A percentile compares a stretch with the other conserved stretches of the same genome.
These are phyloP conservation scores for Gymnoscopelus braueri DNA, from an alignment of 2,797 vertebrate species.

Conservation along the genomic window DNA sequence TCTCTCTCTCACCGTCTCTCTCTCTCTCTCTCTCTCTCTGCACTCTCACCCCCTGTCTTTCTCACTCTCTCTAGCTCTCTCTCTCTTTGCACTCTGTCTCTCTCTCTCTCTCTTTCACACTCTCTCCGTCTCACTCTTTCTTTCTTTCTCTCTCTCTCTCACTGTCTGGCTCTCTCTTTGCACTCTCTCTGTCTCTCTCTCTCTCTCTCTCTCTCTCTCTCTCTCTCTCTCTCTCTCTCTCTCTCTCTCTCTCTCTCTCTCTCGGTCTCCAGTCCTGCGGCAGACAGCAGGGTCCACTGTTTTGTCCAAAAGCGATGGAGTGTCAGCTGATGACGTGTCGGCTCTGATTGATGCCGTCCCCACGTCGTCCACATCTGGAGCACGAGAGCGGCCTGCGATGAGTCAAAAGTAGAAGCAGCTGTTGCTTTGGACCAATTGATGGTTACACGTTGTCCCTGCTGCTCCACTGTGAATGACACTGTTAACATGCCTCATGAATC, in stretches of 20 bases:
- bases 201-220: slow-evolving; percentile 2
- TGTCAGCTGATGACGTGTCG: slow-evolving; percentile 22
- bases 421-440: slow-evolving; percentile 2
- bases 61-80: neutral
- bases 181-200: neutral
- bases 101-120: slow-evolving; percentile 6
- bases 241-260: slow-evolving; percentile 11
- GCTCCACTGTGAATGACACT: slow-evolving; percentile 6
- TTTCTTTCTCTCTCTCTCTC: neutral
- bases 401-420: slow-evolving; percentile 27
- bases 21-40: slow-evolving; percentile 1
- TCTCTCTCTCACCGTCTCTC: neutral
- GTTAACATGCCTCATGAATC: slow-evolving; percentile 5
- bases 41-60: slow-evolving; percentile 6
- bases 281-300: neutral
- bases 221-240: neutral
- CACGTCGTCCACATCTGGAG: slow-evolving; percentile 19
- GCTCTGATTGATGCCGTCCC: slow-evolving; percentile 15
- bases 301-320: neutral
- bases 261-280: neutral
- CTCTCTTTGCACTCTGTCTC: neutral
- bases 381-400: neutral
- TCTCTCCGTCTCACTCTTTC: neutral
- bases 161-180: neutral
- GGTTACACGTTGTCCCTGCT: neutral